Conservation (phyloP, 2,113 vertebrate species). For the Cyanistes caeruleus region DNA sequence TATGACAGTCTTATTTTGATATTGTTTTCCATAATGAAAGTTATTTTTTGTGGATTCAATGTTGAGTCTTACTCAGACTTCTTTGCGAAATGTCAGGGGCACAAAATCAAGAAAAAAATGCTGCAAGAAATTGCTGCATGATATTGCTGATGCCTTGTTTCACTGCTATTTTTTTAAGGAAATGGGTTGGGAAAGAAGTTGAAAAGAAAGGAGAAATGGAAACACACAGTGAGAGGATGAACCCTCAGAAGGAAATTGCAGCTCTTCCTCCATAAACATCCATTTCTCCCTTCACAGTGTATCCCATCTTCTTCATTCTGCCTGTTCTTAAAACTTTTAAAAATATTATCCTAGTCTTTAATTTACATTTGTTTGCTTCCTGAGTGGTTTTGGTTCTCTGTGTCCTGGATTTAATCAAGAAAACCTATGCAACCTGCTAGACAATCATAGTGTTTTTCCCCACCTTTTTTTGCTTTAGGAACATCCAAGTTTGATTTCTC, state of each 20-base stretch:
- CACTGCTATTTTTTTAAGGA: not conserved
- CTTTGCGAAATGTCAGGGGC: not conserved
- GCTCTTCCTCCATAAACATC: not conserved
- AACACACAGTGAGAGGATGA: not conserved
- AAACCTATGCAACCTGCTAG: not conserved
- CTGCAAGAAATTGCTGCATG: not conserved
- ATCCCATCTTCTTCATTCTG: not conserved
- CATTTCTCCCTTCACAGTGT: not conserved
- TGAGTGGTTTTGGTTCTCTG: not conserved
- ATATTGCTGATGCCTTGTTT: not conserved
- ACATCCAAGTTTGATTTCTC: not conserved
- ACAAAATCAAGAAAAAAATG: not conserved
- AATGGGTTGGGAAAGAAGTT: not conserved
- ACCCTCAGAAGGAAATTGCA: not conserved
- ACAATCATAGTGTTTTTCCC: accelerated
- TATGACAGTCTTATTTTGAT: not conserved
- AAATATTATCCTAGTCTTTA: not conserved
- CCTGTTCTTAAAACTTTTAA: not conserved
- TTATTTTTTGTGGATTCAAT: not conserved
- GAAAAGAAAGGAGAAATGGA: not conserved
- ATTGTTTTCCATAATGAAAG: not conserved
- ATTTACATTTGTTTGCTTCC: not conserved
- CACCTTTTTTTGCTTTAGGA: not conserved
- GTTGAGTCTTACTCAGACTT: not conserved
- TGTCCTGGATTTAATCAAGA: not conserved